Conservation (phyloP, 1,140 invertebrate genomes). For the Hylyphantes graminicola region DNA sequence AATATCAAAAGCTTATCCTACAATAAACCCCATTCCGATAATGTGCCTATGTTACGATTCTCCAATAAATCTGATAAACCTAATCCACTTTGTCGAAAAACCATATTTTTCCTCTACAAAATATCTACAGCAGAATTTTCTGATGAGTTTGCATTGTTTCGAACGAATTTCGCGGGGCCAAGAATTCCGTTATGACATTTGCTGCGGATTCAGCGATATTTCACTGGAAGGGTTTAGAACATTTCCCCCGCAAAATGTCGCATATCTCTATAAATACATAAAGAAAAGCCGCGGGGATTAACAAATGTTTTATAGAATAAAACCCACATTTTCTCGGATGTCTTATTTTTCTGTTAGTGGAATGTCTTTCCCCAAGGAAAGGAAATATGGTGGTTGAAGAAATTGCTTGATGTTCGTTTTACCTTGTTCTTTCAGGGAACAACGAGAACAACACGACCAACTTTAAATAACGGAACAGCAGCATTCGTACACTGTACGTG, state of each 20-base stretch:
- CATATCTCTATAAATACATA: constrained; percentile 15
- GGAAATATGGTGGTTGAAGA: no score
- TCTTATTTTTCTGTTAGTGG: background rate
- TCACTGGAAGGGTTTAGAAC: background rate
- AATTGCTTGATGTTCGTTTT: no score
- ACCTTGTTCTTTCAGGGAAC: no score
- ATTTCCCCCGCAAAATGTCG: constrained; percentile 7
- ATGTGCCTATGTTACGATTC: no score
- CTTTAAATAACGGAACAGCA: no score
- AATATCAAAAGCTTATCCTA: no score
- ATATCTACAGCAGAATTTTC: constrained; percentile 27
- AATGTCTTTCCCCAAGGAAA: no score
- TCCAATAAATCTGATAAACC: background rate
- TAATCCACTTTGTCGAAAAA: background rate
- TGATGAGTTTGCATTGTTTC: constrained; percentile 50
- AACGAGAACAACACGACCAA: no score
- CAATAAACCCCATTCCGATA: no score
- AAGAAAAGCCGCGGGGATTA: constrained; percentile 17
- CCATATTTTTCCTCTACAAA: background rate
- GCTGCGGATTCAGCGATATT: constrained; percentile 24
- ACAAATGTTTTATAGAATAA: constrained; percentile 38
- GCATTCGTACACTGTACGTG: no score
- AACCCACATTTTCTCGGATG: background rate
- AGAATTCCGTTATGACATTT: constrained; percentile 29
- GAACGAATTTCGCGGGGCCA: background rate